A percentile compares a stretch with the other conserved stretches of the same genome.
phyloP scores from a whole-genome alignment of 2,113 vertebrate species.

The Aegotheles bennettii region DNA sequence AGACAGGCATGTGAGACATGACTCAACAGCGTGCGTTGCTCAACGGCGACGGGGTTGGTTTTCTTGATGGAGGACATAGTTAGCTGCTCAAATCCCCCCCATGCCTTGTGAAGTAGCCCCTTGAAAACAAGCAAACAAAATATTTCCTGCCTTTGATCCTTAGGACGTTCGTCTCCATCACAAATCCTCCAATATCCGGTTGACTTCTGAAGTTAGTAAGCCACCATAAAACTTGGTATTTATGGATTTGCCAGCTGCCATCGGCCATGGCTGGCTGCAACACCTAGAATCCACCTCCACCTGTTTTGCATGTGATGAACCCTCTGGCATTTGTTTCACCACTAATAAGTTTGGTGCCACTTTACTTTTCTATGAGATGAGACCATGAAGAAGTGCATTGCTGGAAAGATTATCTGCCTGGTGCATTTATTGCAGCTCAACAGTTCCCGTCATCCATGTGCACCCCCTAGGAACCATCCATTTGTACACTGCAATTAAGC shows the following conservation, averaged over 20 bases:
- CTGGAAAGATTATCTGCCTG: background rate
- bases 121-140: background rate
- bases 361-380: background rate
- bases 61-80: background rate
- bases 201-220: background rate
- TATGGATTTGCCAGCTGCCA: background rate
- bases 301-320: background rate
- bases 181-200: background rate
- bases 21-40: background rate
- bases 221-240: background rate
- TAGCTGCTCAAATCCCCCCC: background rate
- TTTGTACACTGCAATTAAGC: background rate
- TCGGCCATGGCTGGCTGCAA: background rate
- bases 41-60: background rate
- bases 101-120: accelerated
- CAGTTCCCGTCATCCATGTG: accelerated
- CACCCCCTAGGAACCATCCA: background rate
- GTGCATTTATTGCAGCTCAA: background rate
- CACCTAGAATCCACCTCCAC: background rate
- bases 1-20: background rate
- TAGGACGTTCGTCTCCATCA: background rate
- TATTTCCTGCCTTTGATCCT: background rate
- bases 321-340: background rate
- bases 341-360: background rate
- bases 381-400: background rate